phyloP scores from a whole-genome alignment of 1,140 invertebrate species.

The Diuraphis noxia region DNA sequence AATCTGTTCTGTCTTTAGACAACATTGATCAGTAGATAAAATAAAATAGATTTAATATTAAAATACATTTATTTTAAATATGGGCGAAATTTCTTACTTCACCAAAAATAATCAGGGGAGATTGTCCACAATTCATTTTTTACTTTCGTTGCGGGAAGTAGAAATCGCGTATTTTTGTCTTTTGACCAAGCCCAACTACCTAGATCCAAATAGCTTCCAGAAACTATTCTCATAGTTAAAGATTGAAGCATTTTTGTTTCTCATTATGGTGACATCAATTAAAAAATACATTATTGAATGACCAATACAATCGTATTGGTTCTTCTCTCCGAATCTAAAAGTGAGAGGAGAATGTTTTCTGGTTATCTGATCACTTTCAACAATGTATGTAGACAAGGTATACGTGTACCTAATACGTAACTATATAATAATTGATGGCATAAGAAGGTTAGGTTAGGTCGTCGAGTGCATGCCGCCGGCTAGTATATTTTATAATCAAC shows the following conservation, averaged over 20 bases:
- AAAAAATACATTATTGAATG: background rate
- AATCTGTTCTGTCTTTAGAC: too few species aligned
- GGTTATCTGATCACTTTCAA: background rate
- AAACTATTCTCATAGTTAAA: background rate
- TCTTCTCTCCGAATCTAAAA: background rate
- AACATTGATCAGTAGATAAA: too few species aligned
- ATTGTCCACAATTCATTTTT: too few species aligned
- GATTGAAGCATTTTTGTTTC: background rate
- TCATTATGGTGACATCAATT: background rate
- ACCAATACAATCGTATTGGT: background rate
- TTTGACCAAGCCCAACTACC: background rate
- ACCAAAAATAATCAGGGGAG: too few species aligned
- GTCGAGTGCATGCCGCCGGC: background rate
- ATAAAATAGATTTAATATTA: too few species aligned
- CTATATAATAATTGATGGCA: background rate
- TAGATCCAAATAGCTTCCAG: background rate
- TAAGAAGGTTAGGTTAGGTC: background rate
- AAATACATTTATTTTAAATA: too few species aligned
- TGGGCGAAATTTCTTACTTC: too few species aligned
- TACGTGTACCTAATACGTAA: background rate
- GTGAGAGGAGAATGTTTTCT: background rate
- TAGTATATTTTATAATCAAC: constrained; percentile 6
- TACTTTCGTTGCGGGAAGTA: background rate
- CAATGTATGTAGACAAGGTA: background rate
- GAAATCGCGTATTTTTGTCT: background rate